Conservation (phyloP, 2,888 invertebrate genomes). For the Platynereis dumerilii region DNA sequence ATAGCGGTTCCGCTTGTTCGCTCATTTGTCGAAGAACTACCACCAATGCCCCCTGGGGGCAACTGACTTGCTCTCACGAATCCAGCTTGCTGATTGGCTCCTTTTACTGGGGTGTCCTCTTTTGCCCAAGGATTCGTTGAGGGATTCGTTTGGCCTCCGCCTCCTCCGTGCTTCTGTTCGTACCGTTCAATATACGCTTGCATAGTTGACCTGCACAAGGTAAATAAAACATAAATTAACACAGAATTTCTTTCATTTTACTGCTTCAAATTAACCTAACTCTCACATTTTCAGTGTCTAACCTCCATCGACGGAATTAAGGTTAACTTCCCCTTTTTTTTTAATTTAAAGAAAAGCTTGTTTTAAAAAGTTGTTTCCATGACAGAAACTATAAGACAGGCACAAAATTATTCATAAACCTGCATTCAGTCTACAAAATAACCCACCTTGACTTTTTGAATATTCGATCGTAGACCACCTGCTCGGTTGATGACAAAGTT, state of each 20-base stretch:
- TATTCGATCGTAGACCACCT: slow-evolving; percentile 77
- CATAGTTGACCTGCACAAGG: slow-evolving; percentile 51
- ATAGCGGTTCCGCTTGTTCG: slow-evolving; percentile 51
- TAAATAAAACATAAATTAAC: too few species aligned
- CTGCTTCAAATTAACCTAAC: neutral
- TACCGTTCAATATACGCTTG: slow-evolving; percentile 57
- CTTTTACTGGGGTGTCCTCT: slow-evolving; percentile 10
- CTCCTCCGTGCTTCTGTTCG: slow-evolving; percentile 43
- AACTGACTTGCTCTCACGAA: slow-evolving; percentile 21
- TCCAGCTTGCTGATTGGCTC: neutral
- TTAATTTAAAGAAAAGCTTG: too few species aligned
- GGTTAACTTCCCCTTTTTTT: too few species aligned
- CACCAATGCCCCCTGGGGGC: neutral
- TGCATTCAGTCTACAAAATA: neutral
- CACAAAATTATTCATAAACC: too few species aligned
- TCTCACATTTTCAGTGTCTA: too few species aligned
- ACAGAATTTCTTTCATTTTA: too few species aligned
- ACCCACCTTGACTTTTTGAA: slow-evolving; percentile 63
- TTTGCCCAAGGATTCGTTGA: slow-evolving; percentile 22
- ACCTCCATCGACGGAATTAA: too few species aligned
- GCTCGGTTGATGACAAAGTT: slow-evolving; percentile 53
- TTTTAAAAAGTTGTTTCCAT: too few species aligned
- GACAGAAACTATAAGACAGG: too few species aligned
- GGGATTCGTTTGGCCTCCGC: neutral
- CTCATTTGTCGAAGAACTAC: neutral